A percentile compares a stretch with the other conserved stretches of the same genome.
phyloP scores from a whole-genome alignment of 2,113 vertebrate species.

The Dicaeum eximium region DNA sequence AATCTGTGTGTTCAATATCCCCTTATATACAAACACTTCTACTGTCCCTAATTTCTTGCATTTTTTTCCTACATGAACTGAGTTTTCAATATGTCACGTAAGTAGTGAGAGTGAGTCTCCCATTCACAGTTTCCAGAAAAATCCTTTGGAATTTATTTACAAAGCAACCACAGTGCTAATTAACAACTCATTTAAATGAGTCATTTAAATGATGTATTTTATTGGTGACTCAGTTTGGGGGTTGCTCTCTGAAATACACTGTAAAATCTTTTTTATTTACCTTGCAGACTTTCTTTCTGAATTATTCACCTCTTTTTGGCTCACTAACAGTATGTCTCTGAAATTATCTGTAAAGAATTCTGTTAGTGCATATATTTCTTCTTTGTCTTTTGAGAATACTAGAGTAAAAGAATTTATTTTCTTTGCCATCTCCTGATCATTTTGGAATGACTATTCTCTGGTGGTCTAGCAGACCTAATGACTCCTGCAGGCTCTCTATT shows the following conservation, averaged over 20 bases:
- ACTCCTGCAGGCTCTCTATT: not conserved
- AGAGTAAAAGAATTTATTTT: conserved; percentile 42
- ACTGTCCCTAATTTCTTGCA: not conserved
- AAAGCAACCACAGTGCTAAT: not conserved
- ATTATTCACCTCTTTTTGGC: conserved; percentile 33
- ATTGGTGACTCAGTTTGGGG: not conserved
- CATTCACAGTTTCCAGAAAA: not conserved
- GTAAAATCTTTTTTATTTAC: conserved; percentile 9
- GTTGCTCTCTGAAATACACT: not conserved
- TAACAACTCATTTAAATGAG: conserved; percentile 11
- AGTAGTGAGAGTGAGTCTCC: not conserved
- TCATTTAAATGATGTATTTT: not conserved
- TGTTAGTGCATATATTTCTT: conserved; percentile 34
- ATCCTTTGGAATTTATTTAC: not conserved
- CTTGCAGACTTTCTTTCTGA: conserved; percentile 12
- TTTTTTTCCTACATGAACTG: not conserved
- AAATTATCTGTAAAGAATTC: conserved; percentile 55
- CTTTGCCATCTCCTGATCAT: conserved; percentile 39
- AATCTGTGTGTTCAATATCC: not conserved
- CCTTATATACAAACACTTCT: not conserved
- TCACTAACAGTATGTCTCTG: not conserved
- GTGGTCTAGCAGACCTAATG: conserved; percentile 17
- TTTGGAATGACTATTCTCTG: conserved; percentile 30
- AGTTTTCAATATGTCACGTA: not conserved
- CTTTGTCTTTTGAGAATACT: conserved; percentile 54